Evolutionary conservation across 2,113 vertebrate genomes (phyloP), one percentile per base, ranked within the genome.

Genomic region (Corydoras sp.): DNA sequence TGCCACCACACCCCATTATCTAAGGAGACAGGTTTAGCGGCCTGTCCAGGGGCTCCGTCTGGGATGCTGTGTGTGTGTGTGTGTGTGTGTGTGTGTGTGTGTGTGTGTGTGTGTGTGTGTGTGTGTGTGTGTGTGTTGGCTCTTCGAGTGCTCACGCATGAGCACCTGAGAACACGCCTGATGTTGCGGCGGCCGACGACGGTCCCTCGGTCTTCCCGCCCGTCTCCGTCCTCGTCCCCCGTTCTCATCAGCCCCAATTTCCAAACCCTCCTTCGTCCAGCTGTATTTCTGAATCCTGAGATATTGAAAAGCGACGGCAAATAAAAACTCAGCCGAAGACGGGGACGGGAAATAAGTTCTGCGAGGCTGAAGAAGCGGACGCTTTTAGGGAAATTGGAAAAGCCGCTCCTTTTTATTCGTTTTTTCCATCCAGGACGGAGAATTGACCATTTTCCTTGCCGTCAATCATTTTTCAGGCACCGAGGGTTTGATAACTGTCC

Each of bases 1-100:
- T 80, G 76, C 76, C 71, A 81, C 64, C 76, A 53, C 71, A 69
- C 63, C 67, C 79, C 56, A 78, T 81, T 81, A 81, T 81, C 76
- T 76, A 65, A 76, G 74, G 76, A 81, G 79, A 80, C 73, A 61
- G 69, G 73, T 77, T 80, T 80, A 77, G 76, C 73, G 66, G 79
- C 73, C 75, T 77, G 76, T 65, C 72, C 72, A 58, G 73, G 60
- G 58, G 65, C 69, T 72, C 59, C 50, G 62, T 76, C 56, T 76
- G 69, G 58, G 59, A 58, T 29, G 58, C 18, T 63, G n/a, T 56
- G 65, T 31, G 32, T 18, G 12, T 32, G 59, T 48, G 58, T 53
- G 50, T 58, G 31, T 51, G 43, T 55, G 69, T 18, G 65, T 13
- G 31, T 5, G 68, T 43, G 29, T 35, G 31, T 29, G 63, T n/a